These are phyloP conservation scores for Eilema depressum DNA, from an alignment of 2,888 invertebrate species.

Conservation along the genomic window DNA sequence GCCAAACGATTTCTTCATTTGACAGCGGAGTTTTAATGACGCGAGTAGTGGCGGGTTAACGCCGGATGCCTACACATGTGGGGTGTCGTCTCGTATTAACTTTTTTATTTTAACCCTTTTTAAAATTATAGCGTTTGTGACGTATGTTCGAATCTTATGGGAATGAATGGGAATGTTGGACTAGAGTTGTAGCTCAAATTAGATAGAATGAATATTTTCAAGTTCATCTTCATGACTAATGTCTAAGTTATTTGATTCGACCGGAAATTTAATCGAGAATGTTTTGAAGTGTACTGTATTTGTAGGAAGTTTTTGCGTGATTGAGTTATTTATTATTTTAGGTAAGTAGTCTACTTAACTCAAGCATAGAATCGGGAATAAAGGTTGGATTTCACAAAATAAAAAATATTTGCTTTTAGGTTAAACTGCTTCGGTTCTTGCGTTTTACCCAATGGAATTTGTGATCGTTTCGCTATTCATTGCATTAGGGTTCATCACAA, in stretches of 20 bases:
- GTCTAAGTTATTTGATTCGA: conserved; percentile 26
- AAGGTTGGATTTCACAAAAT: neutral
- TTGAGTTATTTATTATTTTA: neutral
- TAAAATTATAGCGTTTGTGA: conserved; percentile 79
- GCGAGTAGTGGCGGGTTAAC: conserved; percentile 38
- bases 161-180: conserved; percentile 56
- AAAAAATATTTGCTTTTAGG: too few species aligned
- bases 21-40: conserved; percentile 76
- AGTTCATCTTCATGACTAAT: conserved; percentile 24
- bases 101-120: conserved; percentile 81
- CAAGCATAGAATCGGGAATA: neutral
- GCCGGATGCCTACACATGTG: conserved; percentile 62
- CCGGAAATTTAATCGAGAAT: conserved; percentile 25
- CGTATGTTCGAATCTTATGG: conserved; percentile 70
- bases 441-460: too few species aligned
- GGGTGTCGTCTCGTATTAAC: conserved; percentile 69
- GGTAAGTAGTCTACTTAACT: neutral
- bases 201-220: conserved; percentile 27
- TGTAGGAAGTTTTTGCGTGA: neutral
- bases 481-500: neutral
- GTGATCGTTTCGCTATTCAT: too few species aligned
- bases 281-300: neutral
- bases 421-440: too few species aligned
- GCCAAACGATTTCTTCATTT: conserved; percentile 72
- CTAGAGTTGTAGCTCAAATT: conserved; percentile 12